Conservation (phyloP, 2,797 vertebrate species). For the Poecilia velifera region DNA sequence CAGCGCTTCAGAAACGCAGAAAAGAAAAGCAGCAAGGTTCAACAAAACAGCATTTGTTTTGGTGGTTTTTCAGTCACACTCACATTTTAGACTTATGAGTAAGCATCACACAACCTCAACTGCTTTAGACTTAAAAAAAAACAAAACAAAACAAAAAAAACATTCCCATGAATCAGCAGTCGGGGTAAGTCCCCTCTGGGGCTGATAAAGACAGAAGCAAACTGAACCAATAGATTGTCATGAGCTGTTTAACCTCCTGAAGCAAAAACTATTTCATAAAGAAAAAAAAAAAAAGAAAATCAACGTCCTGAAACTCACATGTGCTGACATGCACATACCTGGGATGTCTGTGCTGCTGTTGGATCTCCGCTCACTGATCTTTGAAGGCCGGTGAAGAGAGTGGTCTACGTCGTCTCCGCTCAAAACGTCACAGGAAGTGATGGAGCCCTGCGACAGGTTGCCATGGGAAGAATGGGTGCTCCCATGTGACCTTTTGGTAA, state of each 20-base stretch:
- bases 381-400: slow-evolving; percentile 76
- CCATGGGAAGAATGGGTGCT: slow-evolving; percentile 85
- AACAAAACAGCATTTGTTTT: slow-evolving; percentile 4
- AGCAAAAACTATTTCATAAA: neutral
- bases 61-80: slow-evolving; percentile 35
- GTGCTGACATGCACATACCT: slow-evolving; percentile 78
- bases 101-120: slow-evolving; percentile 29
- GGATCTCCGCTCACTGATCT: slow-evolving; percentile 86
- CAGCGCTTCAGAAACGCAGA: slow-evolving; percentile 71
- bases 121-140: slow-evolving; percentile 11
- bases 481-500: slow-evolving; percentile 84
- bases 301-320: neutral
- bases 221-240: neutral
- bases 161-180: slow-evolving; percentile 43
- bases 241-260: slow-evolving; percentile 6
- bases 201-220: neutral
- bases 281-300: neutral
- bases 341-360: slow-evolving; percentile 89
- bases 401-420: slow-evolving; percentile 86
- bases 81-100: slow-evolving; percentile 48
- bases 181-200: slow-evolving; percentile 23
- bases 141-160: neutral
- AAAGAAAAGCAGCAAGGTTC: slow-evolving; percentile 7
- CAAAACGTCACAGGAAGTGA: slow-evolving; percentile 84
- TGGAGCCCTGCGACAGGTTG: slow-evolving; percentile 87